Evolutionary conservation across 2,888 invertebrate genomes (phyloP).

Genomic region (Plutella xylostella): DNA sequence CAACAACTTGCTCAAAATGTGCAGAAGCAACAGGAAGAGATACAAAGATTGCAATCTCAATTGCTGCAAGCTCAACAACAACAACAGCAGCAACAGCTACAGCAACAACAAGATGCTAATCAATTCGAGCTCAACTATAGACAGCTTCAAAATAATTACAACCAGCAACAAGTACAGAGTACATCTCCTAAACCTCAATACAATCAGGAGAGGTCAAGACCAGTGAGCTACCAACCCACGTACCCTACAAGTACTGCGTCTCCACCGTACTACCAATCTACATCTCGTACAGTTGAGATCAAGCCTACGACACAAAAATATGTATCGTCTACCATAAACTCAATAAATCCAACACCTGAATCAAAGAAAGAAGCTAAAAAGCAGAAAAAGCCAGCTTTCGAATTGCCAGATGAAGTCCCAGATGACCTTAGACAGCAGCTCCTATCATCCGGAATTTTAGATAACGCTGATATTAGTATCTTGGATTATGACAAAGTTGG

Average conservation of each 20-base stretch:
- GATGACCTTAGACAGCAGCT: slow-evolving; percentile 87
- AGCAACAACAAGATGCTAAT: slow-evolving; percentile 17
- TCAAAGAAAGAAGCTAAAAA: slow-evolving; percentile 66
- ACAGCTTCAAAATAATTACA: slow-evolving; percentile 27
- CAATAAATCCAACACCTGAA: slow-evolving; percentile 50
- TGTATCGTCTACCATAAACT: slow-evolving; percentile 56
- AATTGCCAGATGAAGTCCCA: slow-evolving; percentile 88
- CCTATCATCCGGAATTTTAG: slow-evolving; percentile 85
- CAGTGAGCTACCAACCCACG: slow-evolving; percentile 25
- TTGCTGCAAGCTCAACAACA: slow-evolving; percentile 48
- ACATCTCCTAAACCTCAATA: slow-evolving; percentile 49
- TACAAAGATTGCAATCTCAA: slow-evolving; percentile 56
- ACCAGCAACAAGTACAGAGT: slow-evolving; percentile 37
- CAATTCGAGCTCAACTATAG: slow-evolving; percentile 27
- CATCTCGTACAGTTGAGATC: slow-evolving; percentile 56
- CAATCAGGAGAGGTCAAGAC: slow-evolving; percentile 49
- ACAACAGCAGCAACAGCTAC: slow-evolving; percentile 32
- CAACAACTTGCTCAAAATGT: slow-evolving; percentile 56
- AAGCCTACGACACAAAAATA: slow-evolving; percentile 64
- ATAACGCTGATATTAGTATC: slow-evolving; percentile 89
- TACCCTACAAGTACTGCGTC: slow-evolving; percentile 40
- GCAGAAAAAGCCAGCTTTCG: slow-evolving; percentile 61
- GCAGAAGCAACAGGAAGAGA: slow-evolving; percentile 65
- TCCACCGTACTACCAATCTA: slow-evolving; percentile 50
- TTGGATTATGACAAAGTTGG: slow-evolving; percentile 91